Conservation (phyloP, 2,888 invertebrate genomes). For the Amblyjoppa proteus region DNA sequence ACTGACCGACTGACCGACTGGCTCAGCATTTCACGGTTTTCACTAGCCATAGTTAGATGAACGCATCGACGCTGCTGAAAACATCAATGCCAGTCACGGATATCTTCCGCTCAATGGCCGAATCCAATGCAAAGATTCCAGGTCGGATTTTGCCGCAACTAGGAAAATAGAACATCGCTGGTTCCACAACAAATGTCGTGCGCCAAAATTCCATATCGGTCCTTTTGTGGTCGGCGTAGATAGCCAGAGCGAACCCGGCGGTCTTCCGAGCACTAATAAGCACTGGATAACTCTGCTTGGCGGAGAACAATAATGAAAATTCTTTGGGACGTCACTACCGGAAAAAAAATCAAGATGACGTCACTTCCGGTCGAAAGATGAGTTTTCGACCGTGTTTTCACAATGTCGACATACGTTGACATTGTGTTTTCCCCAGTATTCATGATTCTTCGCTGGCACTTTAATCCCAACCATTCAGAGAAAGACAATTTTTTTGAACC, state of each 20-base stretch:
- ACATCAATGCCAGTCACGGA: constrained; percentile 35
- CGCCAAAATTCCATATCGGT: too few species aligned
- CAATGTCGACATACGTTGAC: constrained; percentile 30
- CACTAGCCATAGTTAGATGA: not conserved
- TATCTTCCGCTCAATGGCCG: not conserved
- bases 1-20: not conserved
- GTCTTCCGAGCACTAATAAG: too few species aligned
- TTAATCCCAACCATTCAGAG: not conserved
- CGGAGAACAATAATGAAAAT: too few species aligned
- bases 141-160: too few species aligned
- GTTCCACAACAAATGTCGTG: too few species aligned
- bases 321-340: too few species aligned
- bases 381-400: not conserved
- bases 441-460: constrained; percentile 1
- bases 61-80: not conserved
- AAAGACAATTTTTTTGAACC: not conserved
- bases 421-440: not conserved
- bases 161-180: too few species aligned
- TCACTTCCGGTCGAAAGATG: too few species aligned
- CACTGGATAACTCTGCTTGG: too few species aligned
- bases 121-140: constrained; percentile 11
- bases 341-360: too few species aligned
- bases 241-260: too few species aligned
- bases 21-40: not conserved
- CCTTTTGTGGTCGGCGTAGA: too few species aligned